Evolutionary conservation across 2,888 invertebrate species (phyloP), one percentile per base, ranked within the genome.

Genomic region (Drosophila leonis): DNA sequence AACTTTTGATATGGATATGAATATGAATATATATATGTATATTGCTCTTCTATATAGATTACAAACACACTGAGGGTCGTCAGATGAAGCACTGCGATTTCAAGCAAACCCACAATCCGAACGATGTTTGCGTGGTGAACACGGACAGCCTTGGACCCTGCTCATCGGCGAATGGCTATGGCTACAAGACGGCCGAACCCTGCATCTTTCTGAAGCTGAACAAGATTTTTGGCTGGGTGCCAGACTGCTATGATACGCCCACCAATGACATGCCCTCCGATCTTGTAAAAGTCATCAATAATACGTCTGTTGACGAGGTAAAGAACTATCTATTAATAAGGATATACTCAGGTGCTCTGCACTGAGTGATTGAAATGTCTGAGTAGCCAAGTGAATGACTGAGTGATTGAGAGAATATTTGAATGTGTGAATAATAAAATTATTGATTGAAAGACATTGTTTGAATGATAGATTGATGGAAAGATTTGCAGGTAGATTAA

Each of bases 151-250:
- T 94, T 81, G 94, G 94, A 0, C 92, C 93, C 4, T 96, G 96
- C 82, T 93, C 94, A 2, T 90, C 92, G 1, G 75, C 82, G 1
- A 90, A 93, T 7, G 86, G 92, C 12, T 98, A 95, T 89, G 97
- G 97, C 12, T 98, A 95, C 91, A 94, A 94, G 65, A 93, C 94
- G 51, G 95, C 96, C n/a, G 94, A 95, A 42, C 98, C 98, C 7
- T 98, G 98, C 92, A 93, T 98, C 73, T 95, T 97, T 84, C 94
- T 98, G 66, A 98, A 98, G 92, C 93, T 98, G 60, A 98, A 98
- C 92, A 96, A 95, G 93, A 97, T 97, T 87, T 96, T 94, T 83
- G 95, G 94, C 62, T 97, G 97, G 97, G 77, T 92, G 56, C 97
- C 97, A 0, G 94, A 95, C 13, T 94, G 94, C 77, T 96, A 95